A percentile compares a stretch with the other conserved stretches of the same genome.
These are phyloP conservation scores for Australoheros facetus DNA, from an alignment of 2,797 vertebrate genomes.

Conservation along the genomic window DNA sequence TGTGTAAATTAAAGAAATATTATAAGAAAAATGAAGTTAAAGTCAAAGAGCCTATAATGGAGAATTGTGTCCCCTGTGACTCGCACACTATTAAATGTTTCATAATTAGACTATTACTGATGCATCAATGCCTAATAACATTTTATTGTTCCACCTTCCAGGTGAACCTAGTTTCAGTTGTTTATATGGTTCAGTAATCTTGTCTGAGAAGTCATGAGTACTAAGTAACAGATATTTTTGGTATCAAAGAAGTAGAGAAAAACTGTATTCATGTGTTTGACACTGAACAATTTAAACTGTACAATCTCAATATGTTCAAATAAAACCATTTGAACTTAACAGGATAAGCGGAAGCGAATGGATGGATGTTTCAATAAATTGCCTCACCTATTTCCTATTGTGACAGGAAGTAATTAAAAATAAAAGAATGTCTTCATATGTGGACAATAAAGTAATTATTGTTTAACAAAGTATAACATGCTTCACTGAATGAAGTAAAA, in stretches of 20 bases:
- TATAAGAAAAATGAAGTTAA: background rate
- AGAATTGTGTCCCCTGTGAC: background rate
- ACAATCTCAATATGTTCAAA: background rate
- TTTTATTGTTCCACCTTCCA: background rate
- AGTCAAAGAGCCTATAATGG: background rate
- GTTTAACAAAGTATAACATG: too few relatives aligned
- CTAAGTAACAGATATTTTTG: background rate
- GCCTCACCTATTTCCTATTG: background rate
- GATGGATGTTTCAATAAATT: background rate
- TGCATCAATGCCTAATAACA: background rate
- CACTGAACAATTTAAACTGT: background rate
- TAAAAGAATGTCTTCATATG: too few relatives aligned
- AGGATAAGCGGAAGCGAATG: too few relatives aligned
- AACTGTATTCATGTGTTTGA: background rate
- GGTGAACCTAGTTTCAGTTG: background rate
- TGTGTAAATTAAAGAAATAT: constrained; percentile 6
- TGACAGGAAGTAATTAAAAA: background rate
- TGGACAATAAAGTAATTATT: too few relatives aligned
- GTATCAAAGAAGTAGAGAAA: background rate
- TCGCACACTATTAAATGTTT: background rate
- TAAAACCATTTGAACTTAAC: background rate
- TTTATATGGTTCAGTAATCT: background rate
- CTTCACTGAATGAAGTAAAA: too few relatives aligned
- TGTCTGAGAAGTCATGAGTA: background rate
- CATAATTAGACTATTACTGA: background rate